These are phyloP conservation scores for Idaea aversata DNA, from an alignment of 2,888 invertebrate species.

Conservation along the genomic window DNA sequence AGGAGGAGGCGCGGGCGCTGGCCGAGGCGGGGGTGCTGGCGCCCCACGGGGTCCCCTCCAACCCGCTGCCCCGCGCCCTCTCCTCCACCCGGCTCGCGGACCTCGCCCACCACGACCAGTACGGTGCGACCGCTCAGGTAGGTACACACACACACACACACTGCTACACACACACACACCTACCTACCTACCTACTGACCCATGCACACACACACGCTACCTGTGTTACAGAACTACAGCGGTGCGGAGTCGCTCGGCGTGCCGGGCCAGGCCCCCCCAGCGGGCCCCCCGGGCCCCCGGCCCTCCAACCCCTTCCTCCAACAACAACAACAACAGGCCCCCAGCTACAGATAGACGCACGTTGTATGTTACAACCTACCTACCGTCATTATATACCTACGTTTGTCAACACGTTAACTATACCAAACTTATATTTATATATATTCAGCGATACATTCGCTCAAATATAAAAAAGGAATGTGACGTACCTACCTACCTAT, in stretches of 20 bases:
- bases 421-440: no score
- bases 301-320: constrained; percentile 63
- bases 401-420: no score
- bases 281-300: constrained; percentile 27
- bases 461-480: no score
- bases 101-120: constrained; percentile 84
- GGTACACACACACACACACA: background rate
- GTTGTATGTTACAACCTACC: constrained; percentile 8
- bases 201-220: no score
- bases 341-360: constrained; percentile 54
- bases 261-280: constrained; percentile 57
- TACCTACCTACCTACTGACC: background rate
- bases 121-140: constrained; percentile 87
- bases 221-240: constrained; percentile 55
- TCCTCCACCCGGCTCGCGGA: constrained; percentile 91
- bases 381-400: no score
- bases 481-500: background rate
- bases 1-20: constrained; percentile 82
- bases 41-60: constrained; percentile 97
- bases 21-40: constrained; percentile 87
- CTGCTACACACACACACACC: background rate
- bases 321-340: constrained; percentile 37
- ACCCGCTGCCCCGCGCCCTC: constrained; percentile 92
- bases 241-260: constrained; percentile 67
- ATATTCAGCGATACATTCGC: no score